These are phyloP conservation scores for Apodemus agrarius DNA, from an alignment of 2,797 vertebrate species.

Conservation along the genomic window DNA sequence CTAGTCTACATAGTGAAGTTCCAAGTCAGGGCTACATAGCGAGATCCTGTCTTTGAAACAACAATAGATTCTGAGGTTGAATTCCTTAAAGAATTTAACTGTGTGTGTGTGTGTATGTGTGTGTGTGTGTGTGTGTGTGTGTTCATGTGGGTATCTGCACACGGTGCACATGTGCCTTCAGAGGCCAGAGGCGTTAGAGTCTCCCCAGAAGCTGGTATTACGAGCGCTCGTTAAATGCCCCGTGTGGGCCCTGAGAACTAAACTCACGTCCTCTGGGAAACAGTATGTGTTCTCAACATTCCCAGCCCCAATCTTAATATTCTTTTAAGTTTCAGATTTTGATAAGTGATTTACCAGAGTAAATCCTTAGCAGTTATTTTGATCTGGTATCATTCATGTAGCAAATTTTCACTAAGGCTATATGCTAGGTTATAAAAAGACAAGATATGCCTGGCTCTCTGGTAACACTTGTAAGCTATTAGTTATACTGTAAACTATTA, in stretches of 20 bases:
- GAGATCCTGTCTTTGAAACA: not conserved
- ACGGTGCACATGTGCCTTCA: not conserved
- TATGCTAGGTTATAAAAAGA: not conserved
- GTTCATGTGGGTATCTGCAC: not conserved
- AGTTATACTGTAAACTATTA: not conserved
- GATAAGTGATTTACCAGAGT: conserved; percentile 30
- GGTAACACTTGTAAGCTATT: not conserved
- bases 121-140: not conserved
- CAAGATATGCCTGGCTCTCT: not conserved
- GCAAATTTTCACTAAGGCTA: conserved; percentile 1
- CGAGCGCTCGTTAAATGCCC: not conserved
- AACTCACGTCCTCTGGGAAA: not conserved
- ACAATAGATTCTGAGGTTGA: not conserved
- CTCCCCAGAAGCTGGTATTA: not conserved
- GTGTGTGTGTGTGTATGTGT: not conserved
- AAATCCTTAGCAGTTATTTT: conserved; percentile 51
- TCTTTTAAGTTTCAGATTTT: conserved; percentile 57
- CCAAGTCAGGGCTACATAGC: not conserved
- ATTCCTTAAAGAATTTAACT: not conserved
- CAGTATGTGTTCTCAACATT: not conserved
- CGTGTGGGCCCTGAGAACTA: not conserved
- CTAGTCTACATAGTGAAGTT: not conserved
- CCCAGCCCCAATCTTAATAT: not conserved
- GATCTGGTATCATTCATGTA: conserved; percentile 18
- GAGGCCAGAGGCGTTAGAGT: not conserved